A percentile compares a stretch with the other conserved stretches of the same genome.
phyloP scores from a whole-genome alignment of 2,888 invertebrate genomes.

The Sipha maydis region DNA sequence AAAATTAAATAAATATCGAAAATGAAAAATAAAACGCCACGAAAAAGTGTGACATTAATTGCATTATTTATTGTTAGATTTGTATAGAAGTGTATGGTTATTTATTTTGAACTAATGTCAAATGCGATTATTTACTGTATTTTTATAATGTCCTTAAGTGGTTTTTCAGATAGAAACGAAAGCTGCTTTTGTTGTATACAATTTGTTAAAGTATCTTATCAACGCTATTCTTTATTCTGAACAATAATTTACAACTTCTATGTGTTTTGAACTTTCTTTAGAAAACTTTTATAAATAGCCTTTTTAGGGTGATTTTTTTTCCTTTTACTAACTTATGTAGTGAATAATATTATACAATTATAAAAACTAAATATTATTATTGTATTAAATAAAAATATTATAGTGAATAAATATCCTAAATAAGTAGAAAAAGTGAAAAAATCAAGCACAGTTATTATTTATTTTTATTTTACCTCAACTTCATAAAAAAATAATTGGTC shows the following conservation, averaged over 20 bases:
- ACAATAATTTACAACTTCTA: slow-evolving; percentile 38
- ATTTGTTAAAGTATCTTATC: slow-evolving; percentile 41
- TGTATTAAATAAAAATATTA: neutral
- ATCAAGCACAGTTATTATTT: no score
- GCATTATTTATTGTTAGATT: slow-evolving; percentile 45
- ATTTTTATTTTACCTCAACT: no score
- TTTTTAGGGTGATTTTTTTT: neutral
- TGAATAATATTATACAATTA: neutral
- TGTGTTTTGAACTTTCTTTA: slow-evolving; percentile 24
- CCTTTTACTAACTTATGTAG: neutral
- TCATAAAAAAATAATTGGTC: no score
- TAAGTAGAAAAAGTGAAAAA: no score
- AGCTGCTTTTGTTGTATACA: slow-evolving; percentile 51
- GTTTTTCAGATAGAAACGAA: slow-evolving; percentile 39
- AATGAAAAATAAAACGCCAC: neutral
- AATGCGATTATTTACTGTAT: slow-evolving; percentile 36
- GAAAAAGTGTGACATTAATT: slow-evolving; percentile 9
- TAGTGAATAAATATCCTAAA: no score
- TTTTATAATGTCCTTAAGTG: slow-evolving; percentile 49
- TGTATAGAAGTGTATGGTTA: slow-evolving; percentile 1
- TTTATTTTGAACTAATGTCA: slow-evolving; percentile 46
- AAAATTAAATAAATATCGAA: slow-evolving; percentile 38
- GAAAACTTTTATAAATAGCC: neutral
- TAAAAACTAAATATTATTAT: neutral
- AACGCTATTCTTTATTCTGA: slow-evolving; percentile 26